Conservation (phyloP, 2,113 vertebrate genomes). For the Struthio camelus region DNA sequence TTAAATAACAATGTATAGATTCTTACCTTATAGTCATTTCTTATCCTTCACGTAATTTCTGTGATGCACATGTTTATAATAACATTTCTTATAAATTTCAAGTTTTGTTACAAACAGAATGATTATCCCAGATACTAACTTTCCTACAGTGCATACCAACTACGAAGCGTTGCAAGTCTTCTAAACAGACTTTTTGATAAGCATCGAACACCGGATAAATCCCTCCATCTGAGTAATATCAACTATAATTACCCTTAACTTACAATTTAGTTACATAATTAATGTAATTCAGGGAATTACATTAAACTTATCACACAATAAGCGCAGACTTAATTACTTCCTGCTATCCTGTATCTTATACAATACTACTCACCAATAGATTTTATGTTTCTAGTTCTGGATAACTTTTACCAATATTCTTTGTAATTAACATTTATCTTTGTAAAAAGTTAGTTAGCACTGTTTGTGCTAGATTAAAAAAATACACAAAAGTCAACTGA, state of each 20-base stretch:
- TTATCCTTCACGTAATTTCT: background rate
- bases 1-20: background rate
- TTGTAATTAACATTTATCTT: background rate
- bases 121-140: background rate
- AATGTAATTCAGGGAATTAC: background rate
- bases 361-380: background rate
- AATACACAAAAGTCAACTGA: too few relatives aligned
- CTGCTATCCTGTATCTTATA: background rate
- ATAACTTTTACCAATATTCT: background rate
- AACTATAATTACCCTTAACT: background rate
- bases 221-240: background rate
- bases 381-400: background rate
- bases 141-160: background rate
- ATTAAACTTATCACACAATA: background rate
- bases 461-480: background rate
- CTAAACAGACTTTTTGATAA: background rate
- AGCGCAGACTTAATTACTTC: background rate
- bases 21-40: background rate
- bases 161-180: background rate
- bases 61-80: background rate
- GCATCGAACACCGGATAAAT: background rate
- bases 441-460: background rate
- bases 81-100: background rate
- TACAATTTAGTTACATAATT: background rate
- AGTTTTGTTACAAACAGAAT: background rate